Evolutionary conservation across 1,140 invertebrate species (phyloP), one percentile per base, ranked within the genome.

Genomic region (Ooceraea biroi): DNA sequence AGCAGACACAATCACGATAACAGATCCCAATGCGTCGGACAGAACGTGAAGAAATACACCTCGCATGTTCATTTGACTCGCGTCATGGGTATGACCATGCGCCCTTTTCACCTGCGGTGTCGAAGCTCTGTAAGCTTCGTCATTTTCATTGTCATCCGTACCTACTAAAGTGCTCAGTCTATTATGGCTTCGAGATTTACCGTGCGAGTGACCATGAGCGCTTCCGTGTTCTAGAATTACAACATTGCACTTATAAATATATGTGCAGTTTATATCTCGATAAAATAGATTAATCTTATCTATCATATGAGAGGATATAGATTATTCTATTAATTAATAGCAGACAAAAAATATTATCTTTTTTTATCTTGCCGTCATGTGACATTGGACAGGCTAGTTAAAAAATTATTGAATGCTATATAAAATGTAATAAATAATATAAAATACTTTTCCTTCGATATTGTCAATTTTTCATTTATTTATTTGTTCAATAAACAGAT

Each of bases 41-140:
- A 99, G 92, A 5, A 99, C 97, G 94, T 99, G 99, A 58, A 99
- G 95, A 93, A 99, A 99, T 0, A 99, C 99, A 19, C 98, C 99
- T 65, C 97, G 96, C 98, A 99, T 99, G 92, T 99, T 99, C 97
- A 99, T 97, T 91, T 99, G 97, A 30, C 96, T 96, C 0, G 97
- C 95, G 89, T 96, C 96, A 82, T 96, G 95, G 68, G 94, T 92
- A 86, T 96, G 96, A 3, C 94, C 93, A 85, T 96, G 96, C 46
- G 90, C 92, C 73, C 83, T 90, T 82, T 91, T 95, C 55, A 88
- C 83, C 80, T 95, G 90, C 19, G 95, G 92, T 8, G 92, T 92
- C 25, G 95, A 93, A 25, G 94, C 93, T 65, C 93, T 92, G 57
- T 96, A 97, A 85, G 96, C 95, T 90, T 97, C 97, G 86, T 97